These are phyloP conservation scores for Romanogobio albipinnatus DNA, from an alignment of 2,113 vertebrate genomes.

Conservation along the genomic window DNA sequence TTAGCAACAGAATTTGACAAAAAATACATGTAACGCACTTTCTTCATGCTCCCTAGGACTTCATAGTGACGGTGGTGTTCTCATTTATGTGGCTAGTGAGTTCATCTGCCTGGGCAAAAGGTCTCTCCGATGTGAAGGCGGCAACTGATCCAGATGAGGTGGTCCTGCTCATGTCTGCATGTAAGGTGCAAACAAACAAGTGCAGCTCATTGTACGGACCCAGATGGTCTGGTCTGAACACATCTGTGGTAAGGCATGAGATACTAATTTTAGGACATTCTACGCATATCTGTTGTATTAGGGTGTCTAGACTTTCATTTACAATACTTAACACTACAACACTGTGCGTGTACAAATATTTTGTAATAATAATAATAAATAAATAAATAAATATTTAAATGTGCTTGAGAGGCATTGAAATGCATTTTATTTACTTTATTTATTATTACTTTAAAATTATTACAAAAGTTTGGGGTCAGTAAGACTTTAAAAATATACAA, in stretches of 20 bases:
- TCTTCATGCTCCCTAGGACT: slow-evolving; percentile 80
- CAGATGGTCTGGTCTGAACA: slow-evolving; percentile 95
- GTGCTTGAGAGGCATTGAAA: too few species aligned
- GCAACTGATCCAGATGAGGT: slow-evolving; percentile 93
- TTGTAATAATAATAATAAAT: too few species aligned
- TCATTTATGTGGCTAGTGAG: slow-evolving; percentile 98
- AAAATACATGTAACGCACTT: slow-evolving; percentile 16
- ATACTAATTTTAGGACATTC: not conserved
- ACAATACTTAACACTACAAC: not conserved
- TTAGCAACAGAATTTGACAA: not conserved
- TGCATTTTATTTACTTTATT: too few species aligned
- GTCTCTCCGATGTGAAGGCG: slow-evolving; percentile 92
- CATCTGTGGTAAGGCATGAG: slow-evolving; percentile 87
- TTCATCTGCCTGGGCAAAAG: slow-evolving; percentile 97
- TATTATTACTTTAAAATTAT: too few species aligned
- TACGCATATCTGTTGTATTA: not conserved
- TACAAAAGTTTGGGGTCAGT: too few species aligned
- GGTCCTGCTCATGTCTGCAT: slow-evolving; percentile 88
- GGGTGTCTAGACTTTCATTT: not conserved
- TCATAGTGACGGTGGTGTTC: slow-evolving; percentile 95
- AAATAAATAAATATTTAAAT: too few species aligned
- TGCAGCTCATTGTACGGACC: slow-evolving; percentile 86
- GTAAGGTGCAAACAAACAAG: slow-evolving; percentile 89
- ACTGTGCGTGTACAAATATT: too few species aligned
- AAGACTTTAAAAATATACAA: too few species aligned